These are phyloP conservation scores for Anoplius nigerrimus DNA, from an alignment of 2,888 invertebrate species.

Conservation along the genomic window DNA sequence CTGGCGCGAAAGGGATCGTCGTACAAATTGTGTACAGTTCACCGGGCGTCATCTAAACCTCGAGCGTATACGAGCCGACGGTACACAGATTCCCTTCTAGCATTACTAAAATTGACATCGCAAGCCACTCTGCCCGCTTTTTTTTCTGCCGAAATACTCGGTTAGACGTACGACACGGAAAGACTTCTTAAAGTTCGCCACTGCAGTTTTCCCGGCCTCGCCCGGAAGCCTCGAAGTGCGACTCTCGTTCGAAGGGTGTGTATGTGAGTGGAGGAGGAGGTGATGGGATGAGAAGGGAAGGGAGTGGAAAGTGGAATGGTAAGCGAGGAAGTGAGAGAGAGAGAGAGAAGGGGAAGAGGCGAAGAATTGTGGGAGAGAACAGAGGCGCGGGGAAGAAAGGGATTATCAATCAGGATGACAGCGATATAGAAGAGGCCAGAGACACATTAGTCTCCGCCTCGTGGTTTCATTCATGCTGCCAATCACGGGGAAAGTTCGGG, in stretches of 20 bases:
- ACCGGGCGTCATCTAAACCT: no score
- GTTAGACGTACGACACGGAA: conserved; percentile 39
- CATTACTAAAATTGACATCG: neutral
- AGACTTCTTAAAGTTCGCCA: conserved; percentile 38
- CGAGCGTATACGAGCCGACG: no score
- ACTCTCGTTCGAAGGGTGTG: neutral
- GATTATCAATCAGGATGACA: conserved; percentile 65
- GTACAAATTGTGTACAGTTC: no score
- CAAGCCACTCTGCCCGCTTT: neutral
- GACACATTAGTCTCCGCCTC: conserved; percentile 61
- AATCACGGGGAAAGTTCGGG: conserved; percentile 57
- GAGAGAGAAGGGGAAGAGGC: neutral
- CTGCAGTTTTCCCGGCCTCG: conserved; percentile 20
- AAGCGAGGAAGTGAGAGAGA: neutral
- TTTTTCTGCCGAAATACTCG: conserved; percentile 26
- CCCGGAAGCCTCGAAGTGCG: conserved; percentile 2
- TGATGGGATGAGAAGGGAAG: neutral
- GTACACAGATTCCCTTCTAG: neutral
- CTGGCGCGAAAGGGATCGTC: no score
- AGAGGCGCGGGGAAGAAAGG: conserved; percentile 18
- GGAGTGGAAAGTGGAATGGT: neutral
- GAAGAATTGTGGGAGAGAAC: conserved; percentile 4
- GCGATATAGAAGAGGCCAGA: conserved; percentile 50
- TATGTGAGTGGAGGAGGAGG: conserved; percentile 20
- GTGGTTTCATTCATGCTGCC: conserved; percentile 63